phyloP scores from a whole-genome alignment of 2,888 invertebrate species.

The Brachypalpus laphriformis region DNA sequence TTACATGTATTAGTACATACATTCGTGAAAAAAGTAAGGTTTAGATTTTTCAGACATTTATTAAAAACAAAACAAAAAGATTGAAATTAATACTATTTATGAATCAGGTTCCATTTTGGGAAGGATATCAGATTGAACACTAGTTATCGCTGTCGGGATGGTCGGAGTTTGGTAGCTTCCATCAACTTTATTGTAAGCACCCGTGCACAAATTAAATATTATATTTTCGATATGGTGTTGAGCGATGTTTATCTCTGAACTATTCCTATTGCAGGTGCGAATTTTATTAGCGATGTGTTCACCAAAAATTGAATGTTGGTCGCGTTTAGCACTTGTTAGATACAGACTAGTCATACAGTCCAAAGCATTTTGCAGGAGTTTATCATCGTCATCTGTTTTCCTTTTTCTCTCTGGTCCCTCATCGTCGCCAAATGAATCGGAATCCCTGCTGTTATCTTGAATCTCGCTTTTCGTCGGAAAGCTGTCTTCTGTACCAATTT shows the following conservation, averaged over 20 bases:
- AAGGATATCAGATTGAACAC: background rate
- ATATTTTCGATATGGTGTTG: constrained; percentile 36
- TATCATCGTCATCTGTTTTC: background rate
- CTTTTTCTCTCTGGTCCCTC: background rate
- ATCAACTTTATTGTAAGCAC: background rate
- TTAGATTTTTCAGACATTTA: too few species aligned
- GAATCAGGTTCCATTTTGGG: background rate
- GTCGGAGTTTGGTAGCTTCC: too few species aligned
- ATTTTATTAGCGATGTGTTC: constrained; percentile 21
- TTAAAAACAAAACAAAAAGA: too few species aligned
- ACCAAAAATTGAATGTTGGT: constrained; percentile 35
- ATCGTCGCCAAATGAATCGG: background rate
- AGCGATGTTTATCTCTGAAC: constrained; percentile 8
- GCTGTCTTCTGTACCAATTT: background rate
- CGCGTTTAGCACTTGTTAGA: constrained; percentile 4
- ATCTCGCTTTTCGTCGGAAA: background rate
- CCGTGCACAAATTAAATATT: constrained; percentile 13
- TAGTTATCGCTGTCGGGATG: too few species aligned
- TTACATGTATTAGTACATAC: too few species aligned
- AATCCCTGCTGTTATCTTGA: background rate
- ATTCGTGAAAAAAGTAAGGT: too few species aligned
- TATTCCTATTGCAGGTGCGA: background rate
- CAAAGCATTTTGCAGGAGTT: background rate
- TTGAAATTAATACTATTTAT: too few species aligned
- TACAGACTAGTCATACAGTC: constrained; percentile 8